These are phyloP conservation scores for Oedothorax gibbosus DNA, from an alignment of 1,140 invertebrate genomes.

Conservation along the genomic window DNA sequence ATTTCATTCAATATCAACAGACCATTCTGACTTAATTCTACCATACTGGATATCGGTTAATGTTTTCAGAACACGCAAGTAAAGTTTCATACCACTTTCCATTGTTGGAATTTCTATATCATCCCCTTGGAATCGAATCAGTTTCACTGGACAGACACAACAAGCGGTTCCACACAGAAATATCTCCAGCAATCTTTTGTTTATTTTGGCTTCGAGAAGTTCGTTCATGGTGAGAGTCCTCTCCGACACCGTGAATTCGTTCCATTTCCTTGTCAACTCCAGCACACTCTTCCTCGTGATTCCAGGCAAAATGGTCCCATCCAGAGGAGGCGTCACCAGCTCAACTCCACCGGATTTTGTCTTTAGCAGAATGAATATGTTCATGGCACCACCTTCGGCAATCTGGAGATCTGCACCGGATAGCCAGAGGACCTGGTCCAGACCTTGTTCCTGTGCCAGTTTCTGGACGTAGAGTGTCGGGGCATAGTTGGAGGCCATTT, in stretches of 20 bases:
- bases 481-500: conserved; percentile 88
- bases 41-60: conserved; percentile 63
- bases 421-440: conserved; percentile 98
- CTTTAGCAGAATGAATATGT: conserved; percentile 93
- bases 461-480: conserved; percentile 75
- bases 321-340: conserved; percentile 72
- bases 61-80: conserved; percentile 29
- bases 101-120: conserved; percentile 64
- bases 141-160: conserved; percentile 87
- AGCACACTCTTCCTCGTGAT: conserved; percentile 90
- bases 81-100: conserved; percentile 22
- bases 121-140: conserved; percentile 79
- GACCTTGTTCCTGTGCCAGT: conserved; percentile 81
- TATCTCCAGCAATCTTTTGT: conserved; percentile 88
- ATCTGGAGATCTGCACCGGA: conserved; percentile 93
- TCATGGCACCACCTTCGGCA: conserved; percentile 99
- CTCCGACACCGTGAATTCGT: conserved; percentile 88
- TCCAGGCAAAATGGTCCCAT: conserved; percentile 85
- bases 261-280: conserved; percentile 83
- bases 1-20: conserved; percentile 5
- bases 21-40: conserved; percentile 34
- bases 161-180: conserved; percentile 96
- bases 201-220: conserved; percentile 79
- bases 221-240: conserved; percentile 87
- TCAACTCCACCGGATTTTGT: conserved; percentile 85